Evolutionary conservation across 2,113 vertebrate genomes (phyloP), one percentile per base, ranked within the genome.

Genomic region (Synodontis membranacea): DNA sequence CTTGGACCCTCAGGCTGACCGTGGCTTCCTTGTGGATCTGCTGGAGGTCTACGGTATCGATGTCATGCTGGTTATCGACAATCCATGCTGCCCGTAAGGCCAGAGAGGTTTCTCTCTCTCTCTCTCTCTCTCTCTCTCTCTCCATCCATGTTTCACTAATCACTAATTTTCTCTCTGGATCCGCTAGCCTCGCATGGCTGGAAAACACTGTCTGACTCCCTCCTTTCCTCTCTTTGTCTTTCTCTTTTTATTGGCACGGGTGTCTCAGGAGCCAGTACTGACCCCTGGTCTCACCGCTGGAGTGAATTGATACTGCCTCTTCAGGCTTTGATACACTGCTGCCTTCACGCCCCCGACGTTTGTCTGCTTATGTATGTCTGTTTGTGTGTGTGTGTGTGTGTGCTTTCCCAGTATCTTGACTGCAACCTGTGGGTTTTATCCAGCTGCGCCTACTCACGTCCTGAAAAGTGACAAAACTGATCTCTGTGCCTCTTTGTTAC

Each of bases 1-100:
- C 70, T 95, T 99, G 91, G 98, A 99, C 88, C 98, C 98, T 50
- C 97, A 98, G 86, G 96, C 94, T 0, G 98, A 99, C 90, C 96
- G 96, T n/a, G 94, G 93, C 89, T 99, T 99, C 85, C 96, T 99
- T n/a, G 91, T 96, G 89, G 96, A 99, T 93, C 94, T 99, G 89
- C 94, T 99, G 94, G 97, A 99, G 89, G 96, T 98, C 72, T 99
- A 99, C 0, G 97, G 97, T 75, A 95, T 99, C 0, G 97, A 99
- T 14, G 95, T 97, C 86, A 97, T 97, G 93, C 93, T 99, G 62
- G 97, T 99, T 93, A 96, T 99, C 66, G 98, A 99, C 93, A 98
- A 97, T 94, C 97, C 97, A 66, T 99, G 98, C 92, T 99, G 98
- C 93, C 95, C 96, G 34, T 99, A 96, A 96, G 75, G 68, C 83